Evolutionary conservation across 2,797 vertebrate genomes (phyloP).

Genomic region (Percopsis omiscomaycus): DNA sequence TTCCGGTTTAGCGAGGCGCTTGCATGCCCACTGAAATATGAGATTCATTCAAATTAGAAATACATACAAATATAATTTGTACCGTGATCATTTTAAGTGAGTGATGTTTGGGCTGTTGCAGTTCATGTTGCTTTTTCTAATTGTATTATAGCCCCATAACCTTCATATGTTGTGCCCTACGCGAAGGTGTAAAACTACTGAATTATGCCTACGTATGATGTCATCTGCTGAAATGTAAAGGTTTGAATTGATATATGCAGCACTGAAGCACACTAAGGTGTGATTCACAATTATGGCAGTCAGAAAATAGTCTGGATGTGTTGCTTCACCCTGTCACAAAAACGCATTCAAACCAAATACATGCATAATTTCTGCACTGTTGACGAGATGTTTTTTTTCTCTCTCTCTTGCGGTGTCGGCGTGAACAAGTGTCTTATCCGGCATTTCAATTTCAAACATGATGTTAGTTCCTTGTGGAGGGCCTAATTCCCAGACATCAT

Average conservation of each 20-base stretch:
- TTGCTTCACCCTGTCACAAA: slow-evolving; percentile 22
- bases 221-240: too few relatives aligned
- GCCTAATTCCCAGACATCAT: slow-evolving; percentile 70
- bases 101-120: neutral
- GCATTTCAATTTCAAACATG: slow-evolving; percentile 67
- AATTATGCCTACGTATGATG: too few relatives aligned
- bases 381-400: slow-evolving; percentile 18
- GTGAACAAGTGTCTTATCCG: slow-evolving; percentile 40
- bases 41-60: slow-evolving; percentile 16
- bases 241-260: too few relatives aligned
- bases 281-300: slow-evolving; percentile 21
- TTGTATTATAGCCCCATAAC: neutral
- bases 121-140: neutral
- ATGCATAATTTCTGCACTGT: slow-evolving; percentile 17
- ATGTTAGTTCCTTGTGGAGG: slow-evolving; percentile 61
- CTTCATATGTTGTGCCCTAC: too few relatives aligned
- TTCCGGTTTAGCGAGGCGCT: slow-evolving; percentile 26
- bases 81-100: too few relatives aligned
- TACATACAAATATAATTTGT: too few relatives aligned
- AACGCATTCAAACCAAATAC: neutral
- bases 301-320: slow-evolving; percentile 9
- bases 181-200: too few relatives aligned
- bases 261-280: neutral
- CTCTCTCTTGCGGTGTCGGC: slow-evolving; percentile 9
- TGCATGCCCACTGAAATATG: slow-evolving; percentile 16